phyloP scores from a whole-genome alignment of 2,888 invertebrate genomes.

The Chrysolina haemoptera region DNA sequence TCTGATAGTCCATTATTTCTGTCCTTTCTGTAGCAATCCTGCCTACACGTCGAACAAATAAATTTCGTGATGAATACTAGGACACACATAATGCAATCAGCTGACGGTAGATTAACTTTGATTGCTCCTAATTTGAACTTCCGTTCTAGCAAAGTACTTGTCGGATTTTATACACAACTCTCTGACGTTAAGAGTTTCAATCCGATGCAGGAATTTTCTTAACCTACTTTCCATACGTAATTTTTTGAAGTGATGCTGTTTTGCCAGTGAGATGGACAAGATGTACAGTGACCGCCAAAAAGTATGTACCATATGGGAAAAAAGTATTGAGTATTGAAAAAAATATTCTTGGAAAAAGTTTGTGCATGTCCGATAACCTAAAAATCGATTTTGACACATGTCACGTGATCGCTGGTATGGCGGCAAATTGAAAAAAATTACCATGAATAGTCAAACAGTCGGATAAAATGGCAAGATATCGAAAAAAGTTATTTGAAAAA shows the following conservation, averaged over 20 bases:
- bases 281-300: too few relatives aligned
- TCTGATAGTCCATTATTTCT: not conserved
- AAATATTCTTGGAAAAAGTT: too few relatives aligned
- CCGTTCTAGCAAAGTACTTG: slow-evolving; percentile 59
- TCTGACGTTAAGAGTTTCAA: slow-evolving; percentile 20
- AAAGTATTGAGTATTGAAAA: too few relatives aligned
- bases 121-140: slow-evolving; percentile 70
- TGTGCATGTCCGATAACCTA: too few relatives aligned
- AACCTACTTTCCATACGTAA: slow-evolving; percentile 7
- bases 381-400: too few relatives aligned
- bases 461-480: too few relatives aligned
- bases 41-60: slow-evolving; percentile 35
- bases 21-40: not conserved
- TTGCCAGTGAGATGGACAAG: not conserved
- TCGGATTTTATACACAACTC: slow-evolving; percentile 19
- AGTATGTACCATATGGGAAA: too few relatives aligned
- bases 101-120: slow-evolving; percentile 69
- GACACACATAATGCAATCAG: slow-evolving; percentile 68
- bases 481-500: too few relatives aligned
- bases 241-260: not conserved
- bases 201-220: slow-evolving; percentile 20
- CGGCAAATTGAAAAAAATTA: too few relatives aligned
- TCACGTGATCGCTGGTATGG: too few relatives aligned
- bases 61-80: slow-evolving; percentile 50
- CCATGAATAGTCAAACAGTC: too few relatives aligned